phyloP scores from a whole-genome alignment of 2,888 invertebrate species.

The Herminia tarsipennalis region DNA sequence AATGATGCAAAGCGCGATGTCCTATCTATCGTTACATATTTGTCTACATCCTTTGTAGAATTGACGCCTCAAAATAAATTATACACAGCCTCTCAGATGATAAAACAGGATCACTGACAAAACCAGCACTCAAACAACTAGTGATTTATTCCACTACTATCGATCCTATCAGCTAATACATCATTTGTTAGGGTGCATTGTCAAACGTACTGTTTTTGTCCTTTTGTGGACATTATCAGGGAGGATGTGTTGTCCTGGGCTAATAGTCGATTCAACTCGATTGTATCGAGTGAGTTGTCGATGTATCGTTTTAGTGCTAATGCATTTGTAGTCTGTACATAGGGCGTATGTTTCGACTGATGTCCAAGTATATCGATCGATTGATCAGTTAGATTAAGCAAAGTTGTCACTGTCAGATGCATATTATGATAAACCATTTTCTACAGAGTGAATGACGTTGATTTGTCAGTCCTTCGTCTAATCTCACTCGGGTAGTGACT shows the following conservation, averaged over 20 bases:
- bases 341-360: no score
- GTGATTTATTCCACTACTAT: slow-evolving; percentile 62
- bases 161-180: slow-evolving; percentile 61
- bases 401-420: no score
- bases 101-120: slow-evolving; percentile 47
- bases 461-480: no score
- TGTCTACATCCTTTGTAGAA: slow-evolving; percentile 37
- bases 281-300: slow-evolving; percentile 11
- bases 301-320: not conserved
- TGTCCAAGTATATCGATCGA: no score
- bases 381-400: no score
- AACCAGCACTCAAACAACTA: slow-evolving; percentile 8
- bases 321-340: not conserved
- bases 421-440: no score
- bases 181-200: slow-evolving; percentile 59
- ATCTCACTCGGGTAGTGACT: no score
- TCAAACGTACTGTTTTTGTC: slow-evolving; percentile 49
- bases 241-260: slow-evolving; percentile 21
- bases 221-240: slow-evolving; percentile 38
- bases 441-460: no score
- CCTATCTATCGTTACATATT: slow-evolving; percentile 12
- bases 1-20: no score
- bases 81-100: slow-evolving; percentile 44
- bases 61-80: slow-evolving; percentile 54
- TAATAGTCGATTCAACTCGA: slow-evolving; percentile 26